Base-by-base conservation (phyloP, 2,888 invertebrate genomes). In the Brachypalpus laphriformis region DNA sequence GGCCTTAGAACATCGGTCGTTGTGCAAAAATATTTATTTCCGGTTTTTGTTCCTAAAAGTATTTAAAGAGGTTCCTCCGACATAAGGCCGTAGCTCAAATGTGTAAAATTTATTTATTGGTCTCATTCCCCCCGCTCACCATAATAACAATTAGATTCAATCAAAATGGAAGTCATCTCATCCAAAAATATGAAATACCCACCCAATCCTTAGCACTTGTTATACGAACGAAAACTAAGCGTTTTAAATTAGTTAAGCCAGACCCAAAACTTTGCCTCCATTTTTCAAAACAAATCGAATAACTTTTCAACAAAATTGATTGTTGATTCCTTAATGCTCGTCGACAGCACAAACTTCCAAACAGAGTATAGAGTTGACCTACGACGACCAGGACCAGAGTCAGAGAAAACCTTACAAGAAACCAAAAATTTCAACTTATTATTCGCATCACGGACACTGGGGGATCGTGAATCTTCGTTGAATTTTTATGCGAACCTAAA, bases 271-370 rank as follows among this genome's bases (percentile, higher is more conserved):
- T 63, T 45, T 63, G 9, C 6, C n/a, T 22, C n/a, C 47, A 37
- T 31, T 20, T 45, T 31, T 56, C 31, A 22, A 54, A 63, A 68
- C 54, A 76, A 70, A 70, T 76, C 61, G 70, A 76, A 81, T 59
- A 70, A 63, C 65, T 61, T 74, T 78, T 70, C 40, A 66, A 28
- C 72, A 49, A 70, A 83, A 78, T 83, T 83, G 83, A 74, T 83
- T 83, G 42, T 80, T 78, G 47, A 83, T 70, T 74, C 77, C 31
- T 56, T 16, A 70, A 42, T 51, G 57, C 49, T 59, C 59, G 42
- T 59, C 51, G 42, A 54, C 16, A 78, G 20, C 40, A 51, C 18
- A 65, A 28, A 25, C 59, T 40, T 20, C 22, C 22, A 25, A 42
- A 77, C 16, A n/a, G 8, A 2, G 5, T 1, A 11, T 28, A 54